Percentiles rank a stretch among this genome's conserved stretches.
These are phyloP conservation scores for Holothuria glaberrima DNA, from an alignment of 35 echinoderm and acorn worm species.

Conservation along the genomic window DNA sequence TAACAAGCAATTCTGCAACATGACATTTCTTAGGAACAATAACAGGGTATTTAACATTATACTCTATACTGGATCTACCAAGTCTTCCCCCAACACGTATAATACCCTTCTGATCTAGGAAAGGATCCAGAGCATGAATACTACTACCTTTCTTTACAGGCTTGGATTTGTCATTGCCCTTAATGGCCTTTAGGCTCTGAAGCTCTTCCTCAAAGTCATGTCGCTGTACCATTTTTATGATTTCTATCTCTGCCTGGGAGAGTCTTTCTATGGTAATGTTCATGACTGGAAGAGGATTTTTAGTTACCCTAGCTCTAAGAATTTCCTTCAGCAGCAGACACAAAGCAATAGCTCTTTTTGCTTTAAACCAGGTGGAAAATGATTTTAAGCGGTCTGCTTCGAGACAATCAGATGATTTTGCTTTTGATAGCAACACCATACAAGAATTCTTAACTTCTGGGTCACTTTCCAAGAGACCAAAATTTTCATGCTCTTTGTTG, in stretches of 20 bases:
- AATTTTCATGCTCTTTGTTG: background rate
- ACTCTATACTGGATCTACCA: background rate
- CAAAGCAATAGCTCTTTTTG: conserved; percentile 56
- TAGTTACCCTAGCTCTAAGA: background rate
- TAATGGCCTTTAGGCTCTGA: background rate
- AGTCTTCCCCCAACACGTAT: conserved; percentile 58
- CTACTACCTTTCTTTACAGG: background rate
- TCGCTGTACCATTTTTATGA: background rate
- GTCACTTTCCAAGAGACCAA: conserved; percentile 42
- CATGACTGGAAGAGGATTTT: background rate
- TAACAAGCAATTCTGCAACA: no score
- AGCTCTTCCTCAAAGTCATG: conserved; percentile 1
- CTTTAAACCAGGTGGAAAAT: conserved; percentile 65
- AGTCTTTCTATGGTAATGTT: background rate
- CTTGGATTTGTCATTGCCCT: background rate
- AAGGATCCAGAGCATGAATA: conserved; percentile 31
- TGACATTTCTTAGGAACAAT: conserved; percentile 5
- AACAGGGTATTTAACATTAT: background rate
- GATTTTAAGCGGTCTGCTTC: conserved; percentile 36
- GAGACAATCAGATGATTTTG: background rate
- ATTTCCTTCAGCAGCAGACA: background rate
- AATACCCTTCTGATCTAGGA: conserved; percentile 51
- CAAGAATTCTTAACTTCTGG: conserved; percentile 32
- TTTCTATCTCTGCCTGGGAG: background rate
- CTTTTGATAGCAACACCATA: background rate